phyloP scores from a whole-genome alignment of 2,888 invertebrate species.

The Desoria tigrina region DNA sequence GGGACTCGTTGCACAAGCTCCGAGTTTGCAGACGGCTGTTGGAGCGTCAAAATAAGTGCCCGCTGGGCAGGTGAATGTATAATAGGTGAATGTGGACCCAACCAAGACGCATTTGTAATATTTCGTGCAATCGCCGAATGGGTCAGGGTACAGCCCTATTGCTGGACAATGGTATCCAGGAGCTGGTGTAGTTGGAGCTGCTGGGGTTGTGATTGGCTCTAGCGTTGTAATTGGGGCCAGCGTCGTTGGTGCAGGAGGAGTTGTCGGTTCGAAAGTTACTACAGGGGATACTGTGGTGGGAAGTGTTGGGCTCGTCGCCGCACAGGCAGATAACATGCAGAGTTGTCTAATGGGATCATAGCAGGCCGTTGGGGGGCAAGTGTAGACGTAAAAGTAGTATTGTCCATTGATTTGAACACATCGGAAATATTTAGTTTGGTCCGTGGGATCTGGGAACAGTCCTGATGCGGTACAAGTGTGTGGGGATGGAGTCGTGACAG shows the following conservation, averaged over 20 bases:
- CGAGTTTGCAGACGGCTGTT: constrained; percentile 11
- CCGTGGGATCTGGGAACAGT: constrained; percentile 24
- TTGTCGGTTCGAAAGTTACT: background rate
- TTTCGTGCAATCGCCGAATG: constrained; percentile 24
- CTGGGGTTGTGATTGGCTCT: constrained; percentile 2
- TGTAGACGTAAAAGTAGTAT: constrained; percentile 27
- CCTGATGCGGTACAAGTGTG: constrained; percentile 25
- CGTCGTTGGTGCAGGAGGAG: background rate
- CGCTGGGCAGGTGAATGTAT: constrained; percentile 30
- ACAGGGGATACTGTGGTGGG: background rate
- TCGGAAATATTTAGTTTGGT: constrained; percentile 32
- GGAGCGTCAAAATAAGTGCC: constrained; percentile 25
- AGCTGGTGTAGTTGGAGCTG: background rate
- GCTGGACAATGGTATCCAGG: constrained; percentile 26
- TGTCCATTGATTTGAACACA: constrained; percentile 29
- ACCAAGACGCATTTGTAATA: constrained; percentile 37
- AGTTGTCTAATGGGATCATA: constrained; percentile 20
- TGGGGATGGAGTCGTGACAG: constrained; percentile 10
- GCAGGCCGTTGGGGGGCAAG: constrained; percentile 28
- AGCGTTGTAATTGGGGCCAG: background rate
- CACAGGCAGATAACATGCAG: constrained; percentile 23
- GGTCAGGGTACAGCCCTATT: constrained; percentile 22
- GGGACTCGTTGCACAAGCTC: constrained; percentile 14
- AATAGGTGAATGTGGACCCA: constrained; percentile 24
- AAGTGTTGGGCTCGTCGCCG: background rate